Base-by-base conservation (phyloP, 2,888 invertebrate species). In the Cryptocephalus primarius region DNA sequence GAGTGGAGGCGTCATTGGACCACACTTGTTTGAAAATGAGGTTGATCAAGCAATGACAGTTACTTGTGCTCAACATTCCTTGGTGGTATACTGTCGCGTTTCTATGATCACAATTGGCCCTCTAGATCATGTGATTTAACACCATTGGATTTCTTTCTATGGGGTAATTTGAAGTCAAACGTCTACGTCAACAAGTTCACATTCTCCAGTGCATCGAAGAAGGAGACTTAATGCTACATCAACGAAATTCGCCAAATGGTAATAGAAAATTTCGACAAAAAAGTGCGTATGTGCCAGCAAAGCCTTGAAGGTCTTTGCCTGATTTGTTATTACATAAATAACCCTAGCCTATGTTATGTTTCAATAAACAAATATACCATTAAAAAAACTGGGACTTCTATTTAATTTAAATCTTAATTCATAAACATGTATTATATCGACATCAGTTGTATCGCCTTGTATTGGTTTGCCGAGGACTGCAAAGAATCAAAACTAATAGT, bases 191-290 rank as follows among this genome's bases (percentile, higher is more conserved):
- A 8, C 39, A 13, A 11, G 11, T 13, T 13, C 34, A 34, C n/a
- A 34, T 9, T n/a, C 34, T 9, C 34, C 34, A 9, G n/a, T 34
- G 22, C 34, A 34, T 34, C n/a, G n/a, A 9, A 34, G 34, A n/a
- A 34, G 34, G 34, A 34, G 9, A 34, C n/a, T 34, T 34, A 9
- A 34, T n/a, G 34, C 34, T 34, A n/a, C n/a, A n/a, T n/a, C n/a
- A n/a, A n/a, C n/a, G 9, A 34, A 9, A 9, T 34, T 9, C n/a
- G n/a, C 34, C 9, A 34, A 34, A 34, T 9, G 9, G n/a, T 34
- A 9, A 34, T 9, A n/a, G n/a, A 55, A 46, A 51, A 9, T 45
- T 45, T 45, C 45, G 45, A 45, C 43, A 45, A 45, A 45, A 45
- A 44, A 36, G n/a, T 46, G 12, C 33, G 33, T 45, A 45, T 45